Evolutionary conservation across 2,113 vertebrate genomes (phyloP).

Genomic region (Pao palembangensis): DNA sequence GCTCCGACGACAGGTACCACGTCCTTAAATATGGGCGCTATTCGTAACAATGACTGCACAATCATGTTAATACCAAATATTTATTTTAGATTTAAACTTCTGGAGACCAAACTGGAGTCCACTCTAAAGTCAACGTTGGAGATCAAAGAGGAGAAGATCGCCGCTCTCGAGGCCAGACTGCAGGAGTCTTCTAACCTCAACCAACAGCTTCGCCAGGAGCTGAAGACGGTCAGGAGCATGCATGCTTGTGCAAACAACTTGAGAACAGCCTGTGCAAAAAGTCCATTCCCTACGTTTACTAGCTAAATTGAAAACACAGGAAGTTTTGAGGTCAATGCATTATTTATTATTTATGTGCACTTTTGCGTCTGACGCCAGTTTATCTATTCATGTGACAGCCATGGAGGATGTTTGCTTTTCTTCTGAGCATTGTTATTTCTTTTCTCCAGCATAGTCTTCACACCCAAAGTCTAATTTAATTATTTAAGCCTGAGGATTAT

Average conservation of each 20-base stretch:
- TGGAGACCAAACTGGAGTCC: constrained; percentile 94
- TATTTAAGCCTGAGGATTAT: neutral
- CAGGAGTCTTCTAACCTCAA: constrained; percentile 98
- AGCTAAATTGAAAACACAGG: constrained; percentile 23
- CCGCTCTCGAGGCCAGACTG: constrained; percentile 92
- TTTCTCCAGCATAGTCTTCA: no score
- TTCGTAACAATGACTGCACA: neutral
- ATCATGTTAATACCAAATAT: neutral
- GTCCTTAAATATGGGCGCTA: neutral
- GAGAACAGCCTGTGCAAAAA: constrained; percentile 8
- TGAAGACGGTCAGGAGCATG: constrained; percentile 85
- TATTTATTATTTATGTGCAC: constrained; percentile 48
- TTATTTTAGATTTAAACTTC: constrained; percentile 84
- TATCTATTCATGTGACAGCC: constrained; percentile 56
- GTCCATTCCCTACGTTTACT: constrained; percentile 1
- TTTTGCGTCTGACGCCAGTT: constrained; percentile 25
- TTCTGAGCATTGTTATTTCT: constrained; percentile 1
- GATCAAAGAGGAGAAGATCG: constrained; percentile 99
- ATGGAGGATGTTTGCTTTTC: constrained; percentile 25
- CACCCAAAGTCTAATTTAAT: no score
- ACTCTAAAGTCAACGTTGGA: constrained; percentile 93
- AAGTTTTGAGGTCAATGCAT: constrained; percentile 27
- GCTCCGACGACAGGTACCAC: constrained; percentile 87
- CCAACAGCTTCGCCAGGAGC: constrained; percentile 94
- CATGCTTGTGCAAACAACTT: neutral